phyloP scores from a whole-genome alignment of 1,140 invertebrate genomes.

The Macrocentrus cingulum region DNA sequence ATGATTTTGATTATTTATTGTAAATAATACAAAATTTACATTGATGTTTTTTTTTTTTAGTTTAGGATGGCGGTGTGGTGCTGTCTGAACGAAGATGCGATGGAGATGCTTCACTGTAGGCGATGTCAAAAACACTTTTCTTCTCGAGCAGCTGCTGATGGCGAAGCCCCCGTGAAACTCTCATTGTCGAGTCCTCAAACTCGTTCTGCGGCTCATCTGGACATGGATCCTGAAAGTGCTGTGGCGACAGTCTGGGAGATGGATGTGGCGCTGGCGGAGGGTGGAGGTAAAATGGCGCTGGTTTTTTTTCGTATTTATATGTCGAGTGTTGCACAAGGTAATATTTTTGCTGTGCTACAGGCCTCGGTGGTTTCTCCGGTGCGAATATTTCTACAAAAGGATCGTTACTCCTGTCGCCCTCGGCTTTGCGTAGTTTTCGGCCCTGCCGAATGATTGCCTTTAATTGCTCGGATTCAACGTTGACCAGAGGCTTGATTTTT shows the following conservation, averaged over 20 bases:
- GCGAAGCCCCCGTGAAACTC: slow-evolving; percentile 62
- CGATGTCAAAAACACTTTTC: slow-evolving; percentile 91
- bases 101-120: slow-evolving; percentile 82
- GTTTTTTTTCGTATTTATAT: slow-evolving; percentile 70
- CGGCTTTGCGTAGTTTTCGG: slow-evolving; percentile 44
- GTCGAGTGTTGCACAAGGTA: slow-evolving; percentile 75
- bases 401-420: slow-evolving; percentile 41
- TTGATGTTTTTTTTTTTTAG: slow-evolving; percentile 2
- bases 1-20: no score
- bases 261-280: slow-evolving; percentile 69
- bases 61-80: slow-evolving; percentile 55
- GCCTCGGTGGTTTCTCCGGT: slow-evolving; percentile 33
- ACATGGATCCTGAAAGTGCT: slow-evolving; percentile 49
- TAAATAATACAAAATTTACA: no score
- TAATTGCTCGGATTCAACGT: slow-evolving; percentile 55
- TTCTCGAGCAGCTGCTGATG: slow-evolving; percentile 80
- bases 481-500: slow-evolving; percentile 49
- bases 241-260: slow-evolving; percentile 58
- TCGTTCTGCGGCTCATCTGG: slow-evolving; percentile 60
- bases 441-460: slow-evolving; percentile 54
- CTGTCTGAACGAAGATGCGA: slow-evolving; percentile 64
- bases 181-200: slow-evolving; percentile 73
- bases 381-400: slow-evolving; percentile 50
- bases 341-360: slow-evolving; percentile 42
- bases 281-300: slow-evolving; percentile 66